Evolutionary conservation across 1,140 invertebrate species (phyloP).

Genomic region (Drosophila sproati): DNA sequence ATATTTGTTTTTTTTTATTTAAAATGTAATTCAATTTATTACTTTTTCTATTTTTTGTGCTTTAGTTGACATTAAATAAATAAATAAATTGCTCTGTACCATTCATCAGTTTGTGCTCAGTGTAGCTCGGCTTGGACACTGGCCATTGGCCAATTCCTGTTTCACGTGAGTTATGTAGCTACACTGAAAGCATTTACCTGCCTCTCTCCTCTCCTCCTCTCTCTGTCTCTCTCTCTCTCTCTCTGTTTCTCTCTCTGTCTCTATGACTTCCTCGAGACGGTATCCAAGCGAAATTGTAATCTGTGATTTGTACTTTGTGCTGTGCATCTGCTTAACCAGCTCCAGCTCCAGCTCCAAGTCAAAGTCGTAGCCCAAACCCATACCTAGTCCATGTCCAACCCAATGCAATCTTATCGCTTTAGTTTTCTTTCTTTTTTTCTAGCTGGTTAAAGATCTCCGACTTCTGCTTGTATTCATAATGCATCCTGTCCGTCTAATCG

Average conservation of each 20-base stretch:
- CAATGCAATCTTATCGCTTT: slow-evolving; percentile 5
- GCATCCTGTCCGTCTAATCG: slow-evolving; percentile 7
- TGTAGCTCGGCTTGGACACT: slow-evolving; percentile 34
- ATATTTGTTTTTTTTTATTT: too few species aligned
- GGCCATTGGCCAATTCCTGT: slow-evolving; percentile 57
- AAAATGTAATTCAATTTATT: too few species aligned
- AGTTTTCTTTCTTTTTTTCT: slow-evolving; percentile 36
- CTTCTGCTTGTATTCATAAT: neutral
- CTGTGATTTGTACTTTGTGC: slow-evolving; percentile 54
- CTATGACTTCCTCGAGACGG: slow-evolving; percentile 13
- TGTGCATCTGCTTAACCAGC: slow-evolving; percentile 19
- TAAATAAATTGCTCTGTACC: too few species aligned
- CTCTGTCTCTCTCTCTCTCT: neutral
- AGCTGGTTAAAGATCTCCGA: slow-evolving; percentile 1
- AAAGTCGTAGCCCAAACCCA: too few species aligned
- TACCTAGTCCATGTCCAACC: neutral
- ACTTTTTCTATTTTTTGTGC: too few species aligned
- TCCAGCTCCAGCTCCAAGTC: slow-evolving; percentile 1
- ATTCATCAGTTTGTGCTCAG: neutral
- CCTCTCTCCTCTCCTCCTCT: neutral
- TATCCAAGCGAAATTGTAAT: slow-evolving; percentile 51
- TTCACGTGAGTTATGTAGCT: slow-evolving; percentile 57
- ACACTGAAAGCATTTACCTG: slow-evolving; percentile 6
- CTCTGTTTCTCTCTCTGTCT: neutral
- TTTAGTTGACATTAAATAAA: too few species aligned